These are phyloP conservation scores for Muschampia plurimacula DNA, from an alignment of 2,888 invertebrate genomes.

Conservation along the genomic window DNA sequence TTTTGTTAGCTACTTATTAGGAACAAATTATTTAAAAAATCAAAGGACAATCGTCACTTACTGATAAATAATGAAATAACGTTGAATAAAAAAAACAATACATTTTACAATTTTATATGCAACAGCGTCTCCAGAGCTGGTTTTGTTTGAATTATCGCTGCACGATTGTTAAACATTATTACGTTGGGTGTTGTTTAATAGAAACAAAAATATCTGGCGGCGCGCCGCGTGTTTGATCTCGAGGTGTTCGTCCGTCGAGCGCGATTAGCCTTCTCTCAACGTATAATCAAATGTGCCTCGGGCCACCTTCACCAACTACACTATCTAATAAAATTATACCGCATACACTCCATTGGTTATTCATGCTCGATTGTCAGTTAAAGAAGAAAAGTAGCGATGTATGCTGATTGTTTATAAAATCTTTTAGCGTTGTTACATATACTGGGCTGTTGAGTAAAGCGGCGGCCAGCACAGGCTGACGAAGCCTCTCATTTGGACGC, in stretches of 20 bases:
- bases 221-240: slow-evolving; percentile 86
- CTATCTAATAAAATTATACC: slow-evolving; percentile 44
- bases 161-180: slow-evolving; percentile 86
- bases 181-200: slow-evolving; percentile 86
- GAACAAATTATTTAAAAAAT: too few species aligned
- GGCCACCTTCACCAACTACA: slow-evolving; percentile 63
- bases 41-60: too few species aligned
- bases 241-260: slow-evolving; percentile 85
- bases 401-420: slow-evolving; percentile 17
- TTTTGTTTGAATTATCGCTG: slow-evolving; percentile 82
- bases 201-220: slow-evolving; percentile 86
- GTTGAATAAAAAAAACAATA: too few species aligned
- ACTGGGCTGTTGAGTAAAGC: slow-evolving; percentile 67
- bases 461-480: slow-evolving; percentile 75
- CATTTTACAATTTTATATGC: background rate
- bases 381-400: slow-evolving; percentile 39
- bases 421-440: slow-evolving; percentile 57
- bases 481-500: slow-evolving; percentile 85
- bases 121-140: slow-evolving; percentile 55
- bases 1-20: too few species aligned
- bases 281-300: slow-evolving; percentile 85
- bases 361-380: slow-evolving; percentile 11
- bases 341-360: slow-evolving; percentile 54
- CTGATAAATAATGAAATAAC: too few species aligned
- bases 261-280: slow-evolving; percentile 85